These are phyloP conservation scores for Phalacrocorax brasilianus DNA, from an alignment of 2,113 vertebrate species.

Conservation along the genomic window DNA sequence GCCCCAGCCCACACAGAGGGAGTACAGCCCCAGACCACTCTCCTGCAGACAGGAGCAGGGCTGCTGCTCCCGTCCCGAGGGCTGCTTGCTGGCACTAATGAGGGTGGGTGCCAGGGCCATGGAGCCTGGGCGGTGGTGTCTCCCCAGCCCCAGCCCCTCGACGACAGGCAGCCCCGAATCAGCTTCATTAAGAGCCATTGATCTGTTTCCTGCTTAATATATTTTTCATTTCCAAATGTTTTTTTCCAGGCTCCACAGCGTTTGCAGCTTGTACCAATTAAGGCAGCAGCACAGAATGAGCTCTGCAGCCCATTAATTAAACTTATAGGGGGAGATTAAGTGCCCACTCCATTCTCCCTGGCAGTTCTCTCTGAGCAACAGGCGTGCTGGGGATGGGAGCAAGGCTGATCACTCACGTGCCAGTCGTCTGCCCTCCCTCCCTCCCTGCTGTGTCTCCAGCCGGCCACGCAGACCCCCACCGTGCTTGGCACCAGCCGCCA, in stretches of 20 bases:
- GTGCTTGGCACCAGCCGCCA: accelerated
- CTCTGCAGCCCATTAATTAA: constrained; percentile 70
- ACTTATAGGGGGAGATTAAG: constrained; percentile 64
- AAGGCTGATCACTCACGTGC: not conserved
- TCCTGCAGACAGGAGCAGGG: accelerated
- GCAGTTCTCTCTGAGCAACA: constrained; percentile 29
- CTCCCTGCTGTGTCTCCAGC: not conserved
- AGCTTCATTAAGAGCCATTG: constrained; percentile 63
- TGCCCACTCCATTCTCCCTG: constrained; percentile 56
- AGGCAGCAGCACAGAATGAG: constrained; percentile 62
- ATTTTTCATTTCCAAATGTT: constrained; percentile 69
- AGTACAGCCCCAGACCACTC: not conserved
- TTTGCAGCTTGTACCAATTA: constrained; percentile 74
- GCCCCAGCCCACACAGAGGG: accelerated
- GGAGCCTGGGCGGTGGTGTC: not conserved
- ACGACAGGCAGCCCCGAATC: constrained; percentile 7
- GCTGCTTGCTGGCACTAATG: accelerated
- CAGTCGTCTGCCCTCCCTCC: not conserved
- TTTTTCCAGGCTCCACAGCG: constrained; percentile 57
- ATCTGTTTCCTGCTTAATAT: constrained; percentile 71
- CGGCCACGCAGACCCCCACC: accelerated
- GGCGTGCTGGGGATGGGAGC: not conserved
- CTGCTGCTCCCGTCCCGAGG: accelerated
- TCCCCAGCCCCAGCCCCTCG: not conserved
- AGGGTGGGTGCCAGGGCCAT: accelerated